Percentiles rank a stretch among this genome's conserved stretches.
These are phyloP conservation scores for Bos javanicus DNA, from an alignment of 2,113 vertebrate species.

Conservation along the genomic window DNA sequence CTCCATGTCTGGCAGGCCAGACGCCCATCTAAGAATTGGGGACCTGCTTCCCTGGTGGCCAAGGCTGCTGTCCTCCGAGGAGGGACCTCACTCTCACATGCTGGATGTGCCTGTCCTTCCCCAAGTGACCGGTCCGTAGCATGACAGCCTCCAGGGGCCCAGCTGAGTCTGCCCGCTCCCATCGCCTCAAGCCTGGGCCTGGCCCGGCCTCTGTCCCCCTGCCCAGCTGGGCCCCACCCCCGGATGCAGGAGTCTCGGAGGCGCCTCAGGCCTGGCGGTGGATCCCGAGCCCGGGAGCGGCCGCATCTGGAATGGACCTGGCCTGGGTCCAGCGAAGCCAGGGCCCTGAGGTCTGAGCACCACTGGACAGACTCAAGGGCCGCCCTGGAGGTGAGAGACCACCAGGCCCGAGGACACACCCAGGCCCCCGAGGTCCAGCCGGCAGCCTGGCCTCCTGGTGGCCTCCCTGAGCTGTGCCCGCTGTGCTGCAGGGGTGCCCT, in stretches of 20 bases:
- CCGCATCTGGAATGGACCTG: background rate
- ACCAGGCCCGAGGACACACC: background rate
- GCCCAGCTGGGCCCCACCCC: too few species aligned
- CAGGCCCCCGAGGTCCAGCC: background rate
- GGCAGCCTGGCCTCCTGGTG: rapidly evolving
- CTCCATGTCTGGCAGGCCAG: rapidly evolving
- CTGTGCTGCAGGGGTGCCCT: background rate
- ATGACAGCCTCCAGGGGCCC: background rate
- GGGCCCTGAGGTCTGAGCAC: background rate
- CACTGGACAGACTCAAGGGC: background rate
- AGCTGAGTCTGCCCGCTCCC: background rate
- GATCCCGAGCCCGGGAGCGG: background rate
- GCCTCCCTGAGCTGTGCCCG: background rate
- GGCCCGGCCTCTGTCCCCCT: background rate
- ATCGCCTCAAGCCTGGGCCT: background rate
- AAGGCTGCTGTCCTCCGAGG: background rate
- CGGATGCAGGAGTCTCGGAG: background rate
- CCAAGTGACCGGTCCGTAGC: background rate
- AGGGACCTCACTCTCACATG: rapidly evolving
- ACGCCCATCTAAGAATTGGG: background rate
- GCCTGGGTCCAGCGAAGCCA: background rate
- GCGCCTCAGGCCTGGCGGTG: rapidly evolving
- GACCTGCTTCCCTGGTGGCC: background rate
- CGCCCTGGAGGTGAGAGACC: background rate
- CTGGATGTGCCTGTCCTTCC: background rate